Conservation (phyloP, 2,888 invertebrate genomes). For the Hypolimnas misippus region DNA sequence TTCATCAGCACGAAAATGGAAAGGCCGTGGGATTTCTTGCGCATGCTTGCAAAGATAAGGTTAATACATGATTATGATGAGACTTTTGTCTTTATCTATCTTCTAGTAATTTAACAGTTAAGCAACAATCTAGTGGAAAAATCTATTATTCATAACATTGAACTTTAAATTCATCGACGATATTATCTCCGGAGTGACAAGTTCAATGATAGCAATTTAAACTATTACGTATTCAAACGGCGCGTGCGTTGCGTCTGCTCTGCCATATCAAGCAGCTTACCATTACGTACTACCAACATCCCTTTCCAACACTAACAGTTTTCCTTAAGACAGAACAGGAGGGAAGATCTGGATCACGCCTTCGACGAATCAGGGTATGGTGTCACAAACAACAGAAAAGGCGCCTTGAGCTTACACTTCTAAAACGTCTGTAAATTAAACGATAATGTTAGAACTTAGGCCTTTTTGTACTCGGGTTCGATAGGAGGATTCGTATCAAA, state of each 20-base stretch:
- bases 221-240: conserved; percentile 69
- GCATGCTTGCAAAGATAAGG: too few species aligned
- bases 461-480: conserved; percentile 56
- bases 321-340: conserved; percentile 52
- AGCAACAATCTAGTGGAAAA: background rate
- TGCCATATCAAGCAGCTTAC: conserved; percentile 73
- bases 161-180: conserved; percentile 46
- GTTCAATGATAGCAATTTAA: conserved; percentile 74
- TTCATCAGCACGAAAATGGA: too few species aligned
- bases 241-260: conserved; percentile 62
- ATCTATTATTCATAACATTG: background rate
- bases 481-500: conserved; percentile 76
- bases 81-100: background rate
- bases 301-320: conserved; percentile 50
- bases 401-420: conserved; percentile 57
- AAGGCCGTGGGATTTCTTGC: too few species aligned
- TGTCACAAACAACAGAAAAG: conserved; percentile 83
- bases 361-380: conserved; percentile 75
- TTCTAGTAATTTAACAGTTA: background rate
- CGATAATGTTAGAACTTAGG: conserved; percentile 59
- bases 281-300: conserved; percentile 54
- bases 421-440: conserved; percentile 59
- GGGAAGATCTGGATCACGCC: conserved; percentile 65
- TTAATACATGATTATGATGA: too few species aligned
- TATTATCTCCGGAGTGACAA: conserved; percentile 69